These are phyloP conservation scores for Trichopria drosophilae DNA, from an alignment of 2,888 invertebrate genomes.

Conservation along the genomic window DNA sequence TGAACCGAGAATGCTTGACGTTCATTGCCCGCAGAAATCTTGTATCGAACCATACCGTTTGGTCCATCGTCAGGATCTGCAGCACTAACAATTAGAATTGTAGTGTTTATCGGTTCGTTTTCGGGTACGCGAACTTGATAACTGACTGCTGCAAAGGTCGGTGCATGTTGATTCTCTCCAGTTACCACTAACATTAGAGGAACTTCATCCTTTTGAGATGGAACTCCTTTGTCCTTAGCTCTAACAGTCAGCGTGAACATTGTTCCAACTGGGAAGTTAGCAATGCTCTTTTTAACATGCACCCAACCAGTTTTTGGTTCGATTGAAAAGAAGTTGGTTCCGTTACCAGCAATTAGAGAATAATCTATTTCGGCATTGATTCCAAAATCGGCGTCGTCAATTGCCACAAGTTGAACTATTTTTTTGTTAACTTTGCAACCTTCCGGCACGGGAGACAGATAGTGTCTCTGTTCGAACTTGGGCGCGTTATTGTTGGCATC, in stretches of 20 bases:
- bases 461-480: constrained; percentile 73
- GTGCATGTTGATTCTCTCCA: constrained; percentile 79
- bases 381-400: constrained; percentile 79
- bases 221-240: constrained; percentile 86
- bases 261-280: constrained; percentile 67
- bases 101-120: constrained; percentile 84
- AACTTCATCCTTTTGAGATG: constrained; percentile 79
- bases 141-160: constrained; percentile 80
- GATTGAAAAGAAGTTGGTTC: constrained; percentile 72
- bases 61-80: constrained; percentile 85
- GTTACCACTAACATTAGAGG: constrained; percentile 77
- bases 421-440: constrained; percentile 72
- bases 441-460: constrained; percentile 81
- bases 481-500: constrained; percentile 93
- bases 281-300: constrained; percentile 66
- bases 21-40: constrained; percentile 82
- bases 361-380: constrained; percentile 89
- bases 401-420: constrained; percentile 73
- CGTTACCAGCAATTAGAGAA: constrained; percentile 73
- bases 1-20: constrained; percentile 80
- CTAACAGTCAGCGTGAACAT: constrained; percentile 64
- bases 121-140: constrained; percentile 91
- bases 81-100: constrained; percentile 82
- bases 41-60: constrained; percentile 85
- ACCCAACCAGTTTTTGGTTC: constrained; percentile 83